Evolutionary conservation across 2,797 vertebrate species (phyloP), one percentile per base, ranked within the genome.

Genomic region (Melopsittacus undulatus): DNA sequence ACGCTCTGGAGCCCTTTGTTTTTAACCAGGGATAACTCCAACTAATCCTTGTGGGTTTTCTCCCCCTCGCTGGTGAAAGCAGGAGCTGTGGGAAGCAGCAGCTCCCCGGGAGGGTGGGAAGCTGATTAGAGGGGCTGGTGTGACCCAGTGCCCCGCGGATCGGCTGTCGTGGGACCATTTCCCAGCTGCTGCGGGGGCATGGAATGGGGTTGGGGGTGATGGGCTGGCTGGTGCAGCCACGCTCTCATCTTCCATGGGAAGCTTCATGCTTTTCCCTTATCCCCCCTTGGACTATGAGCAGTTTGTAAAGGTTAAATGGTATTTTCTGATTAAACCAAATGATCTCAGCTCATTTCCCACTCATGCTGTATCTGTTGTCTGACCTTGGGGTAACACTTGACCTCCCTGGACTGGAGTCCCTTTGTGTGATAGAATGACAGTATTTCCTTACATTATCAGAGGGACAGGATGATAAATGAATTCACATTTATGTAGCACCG

Each of bases 331-430:
- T 82, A 74, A 87, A 32, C 29, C 5, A 8, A 74, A 75, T 83
- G 85, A 93, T 66, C 82, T 73, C 70, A 46, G 88, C 66, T 81
- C 74, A 36, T 87, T 89, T 78, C 85, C 82, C 43, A 4, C 82
- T 52, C 43, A 3, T 7, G 56, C 70, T 40, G 3, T 40, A 34
- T 74, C 82, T 89, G 64, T n/a, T 57, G 32, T 22, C 34, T 82
- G 91, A 83, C 95, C 95, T 89, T 87, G 70, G 85, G 57, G 61
- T 67, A 78, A 27, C 38, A 42, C 36, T 90, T 84, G 72, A 86
- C 77, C 88, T 77, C 87, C 19, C 73, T 1, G 38, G 87, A 17
- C 84, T 22, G 3, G 46, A 78, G 46, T 54, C 45, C 15, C 29
- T 87, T 40, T 27, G 21, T 45, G 52, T 68, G 45, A 88, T 42